Base-by-base conservation (phyloP, 2,888 invertebrate genomes). In the Lithophane semibrunnea region DNA sequence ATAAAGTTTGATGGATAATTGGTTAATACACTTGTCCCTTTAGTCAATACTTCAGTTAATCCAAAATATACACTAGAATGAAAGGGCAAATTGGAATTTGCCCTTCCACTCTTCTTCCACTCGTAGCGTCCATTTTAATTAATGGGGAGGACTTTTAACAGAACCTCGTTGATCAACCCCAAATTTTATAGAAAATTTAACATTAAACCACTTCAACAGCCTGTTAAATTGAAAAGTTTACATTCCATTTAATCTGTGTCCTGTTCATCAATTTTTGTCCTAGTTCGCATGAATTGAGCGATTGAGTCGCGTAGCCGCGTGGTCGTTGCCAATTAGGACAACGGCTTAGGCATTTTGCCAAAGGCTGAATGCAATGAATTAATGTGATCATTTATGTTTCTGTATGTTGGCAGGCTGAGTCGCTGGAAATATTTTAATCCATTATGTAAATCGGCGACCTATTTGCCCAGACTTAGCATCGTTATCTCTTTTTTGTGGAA, bases 281-380 rank as follows among this genome's bases (percentile, higher is more conserved):
- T 58, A 64, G 3, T 78, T 83, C n/a, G 16, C 49, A 54, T 29
- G 49, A 65, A 79, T 83, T 83, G 58, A 83, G 61, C 72, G 68
- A 80, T 85, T 66, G 70, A 56, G 67, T 47, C 12, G 61, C 29
- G 29, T 44, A 52, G 52, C n/a, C n/a, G n/a, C 52, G 58, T 63
- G 67, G 54, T 58, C 54, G 61, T 54, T 79, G 86, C 88, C 86
- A 86, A 83, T 82, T 83, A 83, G 73, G 68, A 72, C 79, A 77
- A 69, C 69, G 63, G 58, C 18, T 78, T 68, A 70, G 88, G 86
- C 77, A 85, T 18, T 56, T 44, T 83, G 86, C 83, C 88, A 85
- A 87, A 87, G 80, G 80, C 77, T 76, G 70, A 82, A 73, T 75
- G 69, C 61, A 70, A 52, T 66, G 66, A 65, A 78, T 82, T 37